A percentile compares a stretch with the other conserved stretches of the same genome.
Evolutionary conservation across 1,140 invertebrate genomes (phyloP).

Genomic region (Cyphomyrmex costatus): DNA sequence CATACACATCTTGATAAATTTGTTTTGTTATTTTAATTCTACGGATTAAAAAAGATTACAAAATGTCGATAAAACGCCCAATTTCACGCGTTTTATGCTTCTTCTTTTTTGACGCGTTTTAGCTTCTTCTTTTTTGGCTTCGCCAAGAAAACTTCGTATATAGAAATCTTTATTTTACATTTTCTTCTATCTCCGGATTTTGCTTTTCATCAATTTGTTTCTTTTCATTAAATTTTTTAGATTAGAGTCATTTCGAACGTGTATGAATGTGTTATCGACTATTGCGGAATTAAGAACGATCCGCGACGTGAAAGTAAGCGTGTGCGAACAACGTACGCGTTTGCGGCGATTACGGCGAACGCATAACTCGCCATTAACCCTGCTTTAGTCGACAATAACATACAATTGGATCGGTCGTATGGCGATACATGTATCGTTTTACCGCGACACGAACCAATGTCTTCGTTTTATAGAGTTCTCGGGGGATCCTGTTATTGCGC

Average conservation of each 20-base stretch:
- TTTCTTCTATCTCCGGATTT: neutral
- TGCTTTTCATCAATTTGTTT: neutral
- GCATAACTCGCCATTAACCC: constrained; percentile 79
- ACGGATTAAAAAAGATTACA: too few species aligned
- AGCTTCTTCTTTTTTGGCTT: too few species aligned
- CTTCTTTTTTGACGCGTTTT: too few species aligned
- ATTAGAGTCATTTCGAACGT: neutral
- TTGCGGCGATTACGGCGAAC: constrained; percentile 74
- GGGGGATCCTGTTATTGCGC: neutral
- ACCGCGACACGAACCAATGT: constrained; percentile 34
- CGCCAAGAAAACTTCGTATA: neutral
- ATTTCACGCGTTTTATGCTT: neutral
- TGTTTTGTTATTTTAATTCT: too few species aligned
- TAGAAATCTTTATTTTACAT: neutral
- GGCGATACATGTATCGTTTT: constrained; percentile 45
- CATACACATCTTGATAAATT: too few species aligned
- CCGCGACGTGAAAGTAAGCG: constrained; percentile 73
- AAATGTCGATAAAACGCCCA: neutral
- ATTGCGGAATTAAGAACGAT: constrained; percentile 62
- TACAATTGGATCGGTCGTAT: constrained; percentile 76
- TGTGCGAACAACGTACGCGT: constrained; percentile 44
- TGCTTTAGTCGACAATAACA: constrained; percentile 76
- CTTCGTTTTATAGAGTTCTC: constrained; percentile 26
- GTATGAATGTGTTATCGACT: constrained; percentile 46
- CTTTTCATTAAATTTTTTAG: neutral